Conservation (phyloP, 2,888 invertebrate genomes). For the Penaeus monodon region DNA sequence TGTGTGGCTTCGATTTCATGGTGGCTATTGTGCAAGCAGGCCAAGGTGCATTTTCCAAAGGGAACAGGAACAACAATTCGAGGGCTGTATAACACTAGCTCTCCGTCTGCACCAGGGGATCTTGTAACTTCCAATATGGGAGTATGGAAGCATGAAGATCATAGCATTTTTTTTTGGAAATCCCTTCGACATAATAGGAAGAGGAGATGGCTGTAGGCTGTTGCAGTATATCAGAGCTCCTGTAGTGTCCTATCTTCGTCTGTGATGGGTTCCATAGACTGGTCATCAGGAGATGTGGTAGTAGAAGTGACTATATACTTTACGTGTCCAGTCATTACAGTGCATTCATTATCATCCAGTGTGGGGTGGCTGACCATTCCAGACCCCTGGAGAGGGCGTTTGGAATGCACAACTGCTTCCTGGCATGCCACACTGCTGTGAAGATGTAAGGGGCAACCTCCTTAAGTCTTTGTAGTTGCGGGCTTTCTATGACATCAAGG, state of each 20-base stretch:
- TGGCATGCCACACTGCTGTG: slow-evolving; percentile 14
- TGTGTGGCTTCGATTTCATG: slow-evolving; percentile 14
- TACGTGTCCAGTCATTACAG: no score
- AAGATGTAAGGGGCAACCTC: slow-evolving; percentile 18
- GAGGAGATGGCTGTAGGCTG: no score
- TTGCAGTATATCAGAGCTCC: background rate
- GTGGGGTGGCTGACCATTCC: slow-evolving; percentile 24
- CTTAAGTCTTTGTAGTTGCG: background rate
- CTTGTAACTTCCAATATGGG: slow-evolving; percentile 22
- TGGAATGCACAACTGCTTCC: slow-evolving; percentile 13
- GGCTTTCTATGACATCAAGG: background rate
- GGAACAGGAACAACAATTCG: slow-evolving; percentile 2
- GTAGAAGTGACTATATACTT: background rate
- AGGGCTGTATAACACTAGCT: slow-evolving; percentile 19
- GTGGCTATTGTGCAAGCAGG: no score
- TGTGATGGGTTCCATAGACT: background rate
- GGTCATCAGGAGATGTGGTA: background rate
- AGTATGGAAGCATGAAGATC: slow-evolving; percentile 3
- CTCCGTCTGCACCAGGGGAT: slow-evolving; percentile 17
- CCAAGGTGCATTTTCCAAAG: background rate
- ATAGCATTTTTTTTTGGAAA: background rate
- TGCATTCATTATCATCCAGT: background rate
- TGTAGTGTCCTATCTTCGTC: background rate
- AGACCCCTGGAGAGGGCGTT: slow-evolving; percentile 4
- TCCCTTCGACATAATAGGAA: no score